phyloP scores from a whole-genome alignment of 2,113 vertebrate genomes.

The Ammospiza nelsoni region DNA sequence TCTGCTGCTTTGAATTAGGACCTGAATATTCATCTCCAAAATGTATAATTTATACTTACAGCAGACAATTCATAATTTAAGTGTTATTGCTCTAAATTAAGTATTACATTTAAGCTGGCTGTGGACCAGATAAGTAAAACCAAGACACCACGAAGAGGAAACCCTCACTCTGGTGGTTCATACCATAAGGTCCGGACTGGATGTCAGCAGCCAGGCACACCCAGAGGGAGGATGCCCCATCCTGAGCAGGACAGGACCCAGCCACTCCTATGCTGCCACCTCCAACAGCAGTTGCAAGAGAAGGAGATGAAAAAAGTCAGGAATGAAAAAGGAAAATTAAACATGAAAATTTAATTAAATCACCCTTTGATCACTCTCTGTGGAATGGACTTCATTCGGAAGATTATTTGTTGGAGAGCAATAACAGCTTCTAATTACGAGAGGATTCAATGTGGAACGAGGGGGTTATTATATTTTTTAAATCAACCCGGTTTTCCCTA shows the following conservation, averaged over 20 bases:
- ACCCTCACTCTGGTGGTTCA: fast-evolving
- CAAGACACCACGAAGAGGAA: not conserved
- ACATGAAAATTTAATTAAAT: conserved; percentile 80
- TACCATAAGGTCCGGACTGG: fast-evolving
- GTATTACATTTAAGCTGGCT: conserved; percentile 46
- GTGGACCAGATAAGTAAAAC: conserved; percentile 4
- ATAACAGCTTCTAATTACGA: conserved; percentile 62
- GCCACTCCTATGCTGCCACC: not conserved
- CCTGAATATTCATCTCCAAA: conserved; percentile 56
- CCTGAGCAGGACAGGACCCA: not conserved
- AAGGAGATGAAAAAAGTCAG: not conserved
- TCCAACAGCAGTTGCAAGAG: not conserved
- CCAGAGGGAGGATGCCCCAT: not conserved
- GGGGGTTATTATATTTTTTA: not conserved
- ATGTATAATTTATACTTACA: conserved; percentile 67
- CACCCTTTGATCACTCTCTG: conserved; percentile 66
- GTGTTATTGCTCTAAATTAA: conserved; percentile 70
- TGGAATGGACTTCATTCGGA: conserved; percentile 27
- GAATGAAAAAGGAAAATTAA: conserved; percentile 72
- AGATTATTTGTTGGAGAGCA: conserved; percentile 69
- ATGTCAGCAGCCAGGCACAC: not conserved
- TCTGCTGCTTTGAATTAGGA: conserved; percentile 61
- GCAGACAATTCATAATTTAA: conserved; percentile 71
- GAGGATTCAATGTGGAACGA: conserved; percentile 3
- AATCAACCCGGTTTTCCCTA: not conserved